Base-by-base conservation (phyloP, 2,797 vertebrate genomes). In the Sebastes jordani region DNA sequence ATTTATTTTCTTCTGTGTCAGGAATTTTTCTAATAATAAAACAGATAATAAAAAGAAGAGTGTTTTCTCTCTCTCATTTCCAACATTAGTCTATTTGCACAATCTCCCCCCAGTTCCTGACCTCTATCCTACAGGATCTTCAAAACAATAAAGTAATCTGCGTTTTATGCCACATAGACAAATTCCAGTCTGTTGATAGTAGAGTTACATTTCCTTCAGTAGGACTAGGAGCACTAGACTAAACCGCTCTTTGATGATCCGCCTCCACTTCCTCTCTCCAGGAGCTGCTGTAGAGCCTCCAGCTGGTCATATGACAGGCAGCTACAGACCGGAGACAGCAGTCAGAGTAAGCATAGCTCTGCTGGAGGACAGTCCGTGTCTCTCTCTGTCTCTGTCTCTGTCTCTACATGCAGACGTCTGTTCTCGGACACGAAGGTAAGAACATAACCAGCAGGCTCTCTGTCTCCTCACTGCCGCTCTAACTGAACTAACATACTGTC, bases 331-430 rank as follows among this genome's bases (percentile, higher is more conserved):
- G 49, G 20, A 52, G 49, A 52, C 49, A n/a, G 49, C 20, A 23
- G 22, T 18, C 34, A 13, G 20, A 36, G 62, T 22, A 0, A 18
- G 25, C 0, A 0, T 2, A 59, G 14, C 7, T 16, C 22, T 8
- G 13, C 22, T 10, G 36, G 22, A 25, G 8, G 14, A 27, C 62
- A 14, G n/a, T 16, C 36, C 3, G 32, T 7, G 29, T 63, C 32
- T 22, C 38, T 42, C 13, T 38, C 36, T 3, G 32, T 42, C 38
- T 42, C 36, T 3, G 32, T 42, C 38, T 42, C 32, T 23, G 34
- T 42, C 13, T 25, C 20, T 10, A n/a, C 20, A 52, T 20, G 20
- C 49, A 42, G 38, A 42, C 8, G 63, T 10, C 22, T 11, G 34
- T 11, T 23, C 32, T 14, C 23, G 62, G 62, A 25, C 36, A 36